phyloP scores from a whole-genome alignment of 1,140 invertebrate genomes.

The Macrostomum lignano region DNA sequence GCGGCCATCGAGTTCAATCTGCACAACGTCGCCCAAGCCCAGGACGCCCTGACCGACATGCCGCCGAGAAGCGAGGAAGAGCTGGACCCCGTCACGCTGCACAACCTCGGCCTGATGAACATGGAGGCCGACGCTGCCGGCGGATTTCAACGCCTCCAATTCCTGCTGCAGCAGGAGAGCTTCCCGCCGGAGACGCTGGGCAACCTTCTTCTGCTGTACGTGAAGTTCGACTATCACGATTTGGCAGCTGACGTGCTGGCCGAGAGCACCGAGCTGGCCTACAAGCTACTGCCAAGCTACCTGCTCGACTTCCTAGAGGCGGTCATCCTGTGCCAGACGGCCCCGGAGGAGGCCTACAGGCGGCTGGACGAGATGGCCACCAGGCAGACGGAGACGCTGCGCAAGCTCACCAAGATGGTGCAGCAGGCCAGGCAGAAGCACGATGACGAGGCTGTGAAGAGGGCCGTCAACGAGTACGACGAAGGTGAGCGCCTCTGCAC shows the following conservation, averaged over 20 bases:
- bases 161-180: slow-evolving; percentile 61
- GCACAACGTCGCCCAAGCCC: slow-evolving; percentile 39
- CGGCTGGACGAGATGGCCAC: slow-evolving; percentile 63
- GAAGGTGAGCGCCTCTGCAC: too few species aligned
- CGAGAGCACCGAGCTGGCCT: slow-evolving; percentile 82
- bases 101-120: slow-evolving; percentile 85
- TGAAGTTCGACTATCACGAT: slow-evolving; percentile 77
- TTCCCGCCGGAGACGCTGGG: slow-evolving; percentile 91
- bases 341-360: slow-evolving; percentile 75
- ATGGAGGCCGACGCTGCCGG: slow-evolving; percentile 60
- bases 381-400: slow-evolving; percentile 55
- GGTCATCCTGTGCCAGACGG: slow-evolving; percentile 80
- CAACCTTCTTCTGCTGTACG: slow-evolving; percentile 72
- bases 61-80: slow-evolving; percentile 78
- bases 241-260: slow-evolving; percentile 85
- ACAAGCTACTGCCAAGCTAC: slow-evolving; percentile 72
- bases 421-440: slow-evolving; percentile 57
- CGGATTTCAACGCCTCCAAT: slow-evolving; percentile 86
- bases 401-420: slow-evolving; percentile 60
- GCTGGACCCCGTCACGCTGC: slow-evolving; percentile 79
- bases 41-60: slow-evolving; percentile 83
- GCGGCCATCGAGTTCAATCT: slow-evolving; percentile 88
- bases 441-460: slow-evolving; percentile 59
- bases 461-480: slow-evolving; percentile 66
- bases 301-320: slow-evolving; percentile 46